Base-by-base conservation (phyloP, 2,797 vertebrate species). In the Meriones psammophilus region DNA sequence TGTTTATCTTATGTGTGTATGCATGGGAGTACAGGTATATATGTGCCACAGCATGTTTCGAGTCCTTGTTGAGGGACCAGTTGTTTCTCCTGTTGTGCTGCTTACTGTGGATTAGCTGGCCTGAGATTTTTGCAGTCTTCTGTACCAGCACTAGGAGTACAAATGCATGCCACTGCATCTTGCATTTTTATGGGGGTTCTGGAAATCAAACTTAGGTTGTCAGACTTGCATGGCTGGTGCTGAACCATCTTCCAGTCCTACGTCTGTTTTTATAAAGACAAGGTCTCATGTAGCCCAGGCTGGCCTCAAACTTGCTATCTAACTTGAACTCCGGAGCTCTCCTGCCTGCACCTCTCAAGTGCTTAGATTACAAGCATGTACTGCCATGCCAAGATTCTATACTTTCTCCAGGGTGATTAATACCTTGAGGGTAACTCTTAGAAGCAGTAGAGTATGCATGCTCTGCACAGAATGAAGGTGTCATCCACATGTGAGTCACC, bases 401-500 rank as follows among this genome's bases (percentile, higher is more conserved):
- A 71, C 8, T 60, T 46, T 90, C 3, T 1, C 4, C 64, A 94
- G 78, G 76, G 20, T 92, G 98, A 98, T 98, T 93, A 98, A 98
- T 98, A 99, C 99, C 99, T 99, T 99, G 99, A 94, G 99, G 99
- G 81, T 99, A 99, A 97, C 99, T 99, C 98, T 99, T 99, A 64
- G 99, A 99, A 95, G 99, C 99, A 30, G 99, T 99, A 0, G 99
- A 99, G 97, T 99, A 99, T 0, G 99, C 99, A 0, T 99, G 99
- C 33, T 99, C 99, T 0, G 99, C 99, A 71, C 99, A 99, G 98
- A 99, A 99, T 0, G 99, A 99, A 30, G 99, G 99, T 17, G 98
- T 99, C 0, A 99, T 99, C 99, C 99, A 99, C 99, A 99, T 99
- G 98, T 99, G 99, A 94, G 99, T 99, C 91, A 99, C 99, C 58